phyloP scores from a whole-genome alignment of 2,113 vertebrate species.

The Marcusenius ussheri region DNA sequence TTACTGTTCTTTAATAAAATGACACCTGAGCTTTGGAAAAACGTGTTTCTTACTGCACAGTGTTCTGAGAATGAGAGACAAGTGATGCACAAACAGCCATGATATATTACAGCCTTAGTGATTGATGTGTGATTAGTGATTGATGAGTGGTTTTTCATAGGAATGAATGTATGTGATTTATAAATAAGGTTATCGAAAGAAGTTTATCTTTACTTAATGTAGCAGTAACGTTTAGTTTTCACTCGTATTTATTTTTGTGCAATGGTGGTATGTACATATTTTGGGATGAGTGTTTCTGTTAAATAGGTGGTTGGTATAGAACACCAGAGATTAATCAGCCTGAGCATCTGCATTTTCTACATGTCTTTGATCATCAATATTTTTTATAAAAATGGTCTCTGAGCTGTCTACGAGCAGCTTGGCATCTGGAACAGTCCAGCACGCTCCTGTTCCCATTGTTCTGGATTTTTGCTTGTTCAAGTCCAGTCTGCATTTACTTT shows the following conservation, averaged over 20 bases:
- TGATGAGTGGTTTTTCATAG: neutral
- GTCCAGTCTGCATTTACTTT: neutral
- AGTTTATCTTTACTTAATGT: neutral
- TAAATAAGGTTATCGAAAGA: neutral
- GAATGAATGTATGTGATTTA: neutral
- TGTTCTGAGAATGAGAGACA: neutral
- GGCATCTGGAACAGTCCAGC: neutral
- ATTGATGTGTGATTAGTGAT: neutral
- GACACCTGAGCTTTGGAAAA: neutral
- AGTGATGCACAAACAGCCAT: neutral
- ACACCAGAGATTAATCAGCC: neutral
- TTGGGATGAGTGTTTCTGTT: neutral
- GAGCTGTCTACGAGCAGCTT: neutral
- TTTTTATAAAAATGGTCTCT: neutral
- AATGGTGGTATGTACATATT: neutral
- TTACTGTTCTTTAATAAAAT: conserved; percentile 25
- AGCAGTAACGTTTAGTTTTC: neutral
- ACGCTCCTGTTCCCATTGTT: neutral
- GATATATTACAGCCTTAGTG: neutral
- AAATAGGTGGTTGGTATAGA: neutral
- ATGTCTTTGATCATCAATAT: neutral
- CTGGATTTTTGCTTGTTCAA: neutral
- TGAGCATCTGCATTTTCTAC: neutral
- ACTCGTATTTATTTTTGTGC: neutral
- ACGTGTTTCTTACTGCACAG: neutral